These are phyloP conservation scores for Aegypius monachus DNA, from an alignment of 2,113 vertebrate species.

Conservation along the genomic window DNA sequence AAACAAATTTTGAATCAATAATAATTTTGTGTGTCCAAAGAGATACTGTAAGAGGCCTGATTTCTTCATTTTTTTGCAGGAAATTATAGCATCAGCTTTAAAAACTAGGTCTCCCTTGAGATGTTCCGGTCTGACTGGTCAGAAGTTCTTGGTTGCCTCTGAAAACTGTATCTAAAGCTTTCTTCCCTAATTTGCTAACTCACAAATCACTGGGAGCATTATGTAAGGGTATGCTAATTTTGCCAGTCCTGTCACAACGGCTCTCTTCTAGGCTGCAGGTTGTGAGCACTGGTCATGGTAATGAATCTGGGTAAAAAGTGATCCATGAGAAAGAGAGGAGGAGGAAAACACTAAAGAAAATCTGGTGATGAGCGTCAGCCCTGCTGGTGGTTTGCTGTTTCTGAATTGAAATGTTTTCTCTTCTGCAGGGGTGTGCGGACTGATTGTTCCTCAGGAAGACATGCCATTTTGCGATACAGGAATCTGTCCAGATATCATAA, in stretches of 20 bases:
- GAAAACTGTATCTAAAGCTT: neutral
- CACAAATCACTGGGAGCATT: neutral
- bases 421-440: constrained; percentile 90
- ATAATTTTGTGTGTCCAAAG: neutral
- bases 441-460: constrained; percentile 98
- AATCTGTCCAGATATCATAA: constrained; percentile 98
- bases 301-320: constrained; percentile 41
- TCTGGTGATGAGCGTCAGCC: neutral
- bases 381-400: constrained; percentile 17
- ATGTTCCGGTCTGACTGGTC: neutral
- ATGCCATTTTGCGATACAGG: constrained; percentile 91
- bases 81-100: neutral
- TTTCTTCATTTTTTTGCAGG: neutral
- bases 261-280: neutral
- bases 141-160: neutral
- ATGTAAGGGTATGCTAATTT: constrained; percentile 27
- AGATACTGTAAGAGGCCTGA: neutral
- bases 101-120: neutral
- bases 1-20: neutral
- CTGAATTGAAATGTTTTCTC: constrained; percentile 36
- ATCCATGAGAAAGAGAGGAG: constrained; percentile 27
- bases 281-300: constrained; percentile 37
- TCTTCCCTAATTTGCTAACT: constrained; percentile 10
- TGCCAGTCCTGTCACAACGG: neutral
- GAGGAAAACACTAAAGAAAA: constrained; percentile 30